Evolutionary conservation across 2,797 vertebrate genomes (phyloP), one percentile per base, ranked within the genome.

Genomic region (Neoniphon sammara): DNA sequence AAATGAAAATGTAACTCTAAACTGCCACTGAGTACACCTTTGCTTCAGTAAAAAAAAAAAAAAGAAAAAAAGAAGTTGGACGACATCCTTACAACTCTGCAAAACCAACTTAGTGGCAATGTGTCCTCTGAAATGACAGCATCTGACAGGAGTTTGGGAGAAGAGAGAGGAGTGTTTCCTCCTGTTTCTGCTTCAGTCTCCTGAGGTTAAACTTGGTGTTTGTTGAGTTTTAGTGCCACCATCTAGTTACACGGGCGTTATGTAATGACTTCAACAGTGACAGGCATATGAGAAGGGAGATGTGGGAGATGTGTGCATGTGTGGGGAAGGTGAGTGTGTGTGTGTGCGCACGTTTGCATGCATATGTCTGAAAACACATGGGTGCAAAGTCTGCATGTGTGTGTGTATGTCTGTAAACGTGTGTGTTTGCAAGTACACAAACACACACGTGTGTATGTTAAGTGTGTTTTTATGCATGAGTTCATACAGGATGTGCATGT

Each of bases 171-270:
- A 77, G 70, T 70, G 70, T 71, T 78, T 79, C 73, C 58, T 78
- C 65, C 15, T 70, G 77, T 79, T 77, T 72, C 70, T 70, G 25
- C 15, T 49, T 27, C 1, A 14, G 59, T 27, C 74, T 65, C 58
- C 30, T 11, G 78, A 73, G 81, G 65, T 75, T 75, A 65, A 72
- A 53, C 50, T 23, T 61, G 71, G 76, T 84, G 31, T 70, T 73
- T 79, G 53, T 57, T 52, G 60, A 36, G 23, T 70, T 75, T 81
- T 70, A 60, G 67, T 39, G 15, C 58, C 56, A 42, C n/a, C n/a
- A n/a, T 58, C 18, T 42, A 6, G 54, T 56, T 57, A 23, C 31
- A 36, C 1, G 6, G 65, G 27, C 47, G 20, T 80, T 67, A 74
- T 63, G 54, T 50, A 75, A 68, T 25, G 36, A 50, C 56, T 63